These are phyloP conservation scores for Leptopilina myrica DNA, from an alignment of 2,888 invertebrate genomes.

Conservation along the genomic window DNA sequence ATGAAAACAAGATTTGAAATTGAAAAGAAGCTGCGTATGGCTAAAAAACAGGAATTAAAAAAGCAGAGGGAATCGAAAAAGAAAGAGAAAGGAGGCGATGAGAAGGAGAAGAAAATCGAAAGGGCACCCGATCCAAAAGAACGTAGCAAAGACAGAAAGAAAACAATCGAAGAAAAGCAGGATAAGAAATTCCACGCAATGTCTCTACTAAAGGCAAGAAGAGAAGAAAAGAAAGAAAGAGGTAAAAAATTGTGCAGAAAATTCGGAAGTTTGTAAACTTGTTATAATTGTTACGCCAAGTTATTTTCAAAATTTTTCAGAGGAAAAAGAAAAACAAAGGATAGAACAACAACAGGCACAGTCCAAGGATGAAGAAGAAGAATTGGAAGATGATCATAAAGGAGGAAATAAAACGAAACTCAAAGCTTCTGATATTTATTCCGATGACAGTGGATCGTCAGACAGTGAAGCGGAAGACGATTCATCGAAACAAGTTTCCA, in stretches of 20 bases:
- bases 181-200: conserved; percentile 96
- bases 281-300: conserved; percentile 10
- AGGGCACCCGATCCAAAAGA: conserved; percentile 83
- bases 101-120: conserved; percentile 79
- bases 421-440: conserved; percentile 97
- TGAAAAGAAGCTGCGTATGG: conserved; percentile 92
- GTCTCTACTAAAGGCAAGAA: conserved; percentile 91
- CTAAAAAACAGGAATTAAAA: conserved; percentile 86
- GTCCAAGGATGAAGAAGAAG: conserved; percentile 75
- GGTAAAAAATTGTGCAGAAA: conserved; percentile 70
- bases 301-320: conserved; percentile 57
- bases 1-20: conserved; percentile 97
- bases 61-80: conserved; percentile 78
- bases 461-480: conserved; percentile 77
- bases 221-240: conserved; percentile 92
- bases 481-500: conserved; percentile 74
- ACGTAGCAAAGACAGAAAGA: conserved; percentile 90
- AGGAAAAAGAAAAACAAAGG: conserved; percentile 78
- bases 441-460: conserved; percentile 86
- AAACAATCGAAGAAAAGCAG: conserved; percentile 92
- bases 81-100: conserved; percentile 75
- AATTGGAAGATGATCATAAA: conserved; percentile 73
- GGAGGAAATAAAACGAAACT: conserved; percentile 80
- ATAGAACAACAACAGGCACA: conserved; percentile 77
- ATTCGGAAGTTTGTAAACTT: background rate